Conservation (phyloP, 2,797 vertebrate genomes). For the Aplochiton taeniatus region DNA sequence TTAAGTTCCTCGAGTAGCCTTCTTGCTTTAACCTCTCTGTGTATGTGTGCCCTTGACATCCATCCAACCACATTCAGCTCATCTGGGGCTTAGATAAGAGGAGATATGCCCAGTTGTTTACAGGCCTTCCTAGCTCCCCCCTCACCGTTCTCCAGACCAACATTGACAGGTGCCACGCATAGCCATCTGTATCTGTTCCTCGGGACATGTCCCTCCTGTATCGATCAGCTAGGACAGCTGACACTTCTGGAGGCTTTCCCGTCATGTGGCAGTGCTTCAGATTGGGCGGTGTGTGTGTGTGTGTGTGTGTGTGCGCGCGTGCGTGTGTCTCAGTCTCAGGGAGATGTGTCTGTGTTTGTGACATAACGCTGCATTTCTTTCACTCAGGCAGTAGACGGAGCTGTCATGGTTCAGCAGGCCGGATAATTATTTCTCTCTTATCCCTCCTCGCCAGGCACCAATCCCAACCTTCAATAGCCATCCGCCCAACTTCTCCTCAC, state of each 20-base stretch:
- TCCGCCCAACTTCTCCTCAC: conserved; percentile 59
- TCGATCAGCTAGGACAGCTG: conserved; percentile 46
- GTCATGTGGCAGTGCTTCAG: conserved; percentile 62
- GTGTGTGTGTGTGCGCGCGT: not conserved
- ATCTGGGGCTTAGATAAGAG: too few species aligned
- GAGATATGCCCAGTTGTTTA: too few species aligned
- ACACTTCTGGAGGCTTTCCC: conserved; percentile 38
- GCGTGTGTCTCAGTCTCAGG: not conserved
- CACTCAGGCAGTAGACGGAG: conserved; percentile 66
- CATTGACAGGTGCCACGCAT: too few species aligned
- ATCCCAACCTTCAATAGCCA: conserved; percentile 77
- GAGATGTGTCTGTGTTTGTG: conserved; percentile 67
- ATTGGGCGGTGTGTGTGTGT: conserved; percentile 49
- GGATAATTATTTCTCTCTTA: conserved; percentile 87
- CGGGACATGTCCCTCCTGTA: conserved; percentile 18
- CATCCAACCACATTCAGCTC: too few species aligned
- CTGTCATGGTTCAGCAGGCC: conserved; percentile 83
- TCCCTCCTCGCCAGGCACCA: conserved; percentile 77
- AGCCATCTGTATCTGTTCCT: too few species aligned
- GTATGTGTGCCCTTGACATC: too few species aligned
- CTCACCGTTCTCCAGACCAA: too few species aligned
- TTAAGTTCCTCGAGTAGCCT: too few species aligned
- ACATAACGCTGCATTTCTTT: conserved; percentile 77
- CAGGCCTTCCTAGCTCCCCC: too few species aligned
- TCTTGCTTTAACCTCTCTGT: too few species aligned